phyloP scores from a whole-genome alignment of 2,797 vertebrate species.

The Cephalopachus bancanus region DNA sequence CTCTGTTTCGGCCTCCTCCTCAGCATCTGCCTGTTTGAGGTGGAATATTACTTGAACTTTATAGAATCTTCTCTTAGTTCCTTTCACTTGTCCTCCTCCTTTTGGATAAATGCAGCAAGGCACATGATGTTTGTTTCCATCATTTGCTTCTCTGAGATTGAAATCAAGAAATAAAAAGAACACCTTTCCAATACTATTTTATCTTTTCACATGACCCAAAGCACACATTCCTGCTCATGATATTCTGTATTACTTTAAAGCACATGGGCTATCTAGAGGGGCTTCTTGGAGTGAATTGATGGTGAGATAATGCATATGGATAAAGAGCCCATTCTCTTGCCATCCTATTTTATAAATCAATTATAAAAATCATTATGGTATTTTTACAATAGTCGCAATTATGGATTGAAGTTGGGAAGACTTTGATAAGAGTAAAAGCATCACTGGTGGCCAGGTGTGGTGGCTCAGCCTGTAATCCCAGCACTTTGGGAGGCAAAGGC shows the following conservation, averaged over 20 bases:
- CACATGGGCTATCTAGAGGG: neutral
- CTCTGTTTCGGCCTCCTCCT: neutral
- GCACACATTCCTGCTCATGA: neutral
- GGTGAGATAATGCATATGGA: neutral
- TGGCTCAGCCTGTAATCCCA: no score
- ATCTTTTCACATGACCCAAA: neutral
- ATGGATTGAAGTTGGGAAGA: neutral
- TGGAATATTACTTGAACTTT: neutral
- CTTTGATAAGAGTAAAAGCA: neutral
- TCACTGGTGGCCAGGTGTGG: neutral
- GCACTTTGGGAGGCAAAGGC: no score
- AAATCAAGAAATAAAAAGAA: slow-evolving; percentile 46
- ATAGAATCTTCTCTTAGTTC: neutral
- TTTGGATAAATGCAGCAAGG: neutral
- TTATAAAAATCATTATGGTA: neutral
- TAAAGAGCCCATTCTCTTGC: neutral
- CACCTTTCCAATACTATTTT: neutral
- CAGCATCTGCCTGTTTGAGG: neutral
- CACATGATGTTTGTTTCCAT: neutral
- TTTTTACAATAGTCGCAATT: neutral
- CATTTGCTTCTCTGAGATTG: neutral
- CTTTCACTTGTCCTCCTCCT: neutral
- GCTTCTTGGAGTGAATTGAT: neutral
- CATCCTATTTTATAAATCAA: neutral
- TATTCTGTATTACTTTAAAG: slow-evolving; percentile 25